A percentile compares a stretch with the other conserved stretches of the same genome.
Evolutionary conservation across 2,888 invertebrate genomes (phyloP).

Genomic region (Perithous albicinctus): DNA sequence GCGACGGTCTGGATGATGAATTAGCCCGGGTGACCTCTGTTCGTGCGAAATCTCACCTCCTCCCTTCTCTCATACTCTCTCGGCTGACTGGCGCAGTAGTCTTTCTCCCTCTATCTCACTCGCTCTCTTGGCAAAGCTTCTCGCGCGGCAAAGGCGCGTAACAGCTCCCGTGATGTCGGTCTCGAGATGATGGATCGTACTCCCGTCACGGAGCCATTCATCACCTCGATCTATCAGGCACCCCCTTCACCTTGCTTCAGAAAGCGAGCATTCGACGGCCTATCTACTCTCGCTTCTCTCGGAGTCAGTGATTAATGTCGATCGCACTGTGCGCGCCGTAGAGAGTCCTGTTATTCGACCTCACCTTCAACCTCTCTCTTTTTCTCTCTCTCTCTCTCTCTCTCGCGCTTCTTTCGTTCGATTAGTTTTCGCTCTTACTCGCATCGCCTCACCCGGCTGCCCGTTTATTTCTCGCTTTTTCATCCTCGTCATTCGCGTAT

Average conservation of each 20-base stretch:
- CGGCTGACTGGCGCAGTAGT: slow-evolving; percentile 73
- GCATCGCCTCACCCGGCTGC: slow-evolving; percentile 14
- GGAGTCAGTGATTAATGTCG: slow-evolving; percentile 84
- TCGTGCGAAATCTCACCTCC: slow-evolving; percentile 81
- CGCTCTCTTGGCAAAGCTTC: slow-evolving; percentile 44
- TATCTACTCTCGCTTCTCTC: slow-evolving; percentile 82
- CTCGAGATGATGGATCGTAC: slow-evolving; percentile 82
- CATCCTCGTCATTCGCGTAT: slow-evolving; percentile 22
- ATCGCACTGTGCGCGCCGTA: slow-evolving; percentile 73
- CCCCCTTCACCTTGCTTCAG: slow-evolving; percentile 82
- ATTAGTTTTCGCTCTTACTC: slow-evolving; percentile 21
- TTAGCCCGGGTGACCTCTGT: slow-evolving; percentile 82
- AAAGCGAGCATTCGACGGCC: slow-evolving; percentile 84
- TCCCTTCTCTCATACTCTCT: slow-evolving; percentile 69
- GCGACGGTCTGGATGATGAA: slow-evolving; percentile 80
- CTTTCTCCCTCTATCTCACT: slow-evolving; percentile 45
- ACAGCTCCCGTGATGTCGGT: slow-evolving; percentile 67
- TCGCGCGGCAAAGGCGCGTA: slow-evolving; percentile 58
- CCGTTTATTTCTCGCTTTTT: slow-evolving; percentile 55
- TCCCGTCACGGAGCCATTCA: slow-evolving; percentile 84
- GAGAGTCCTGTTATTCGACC: slow-evolving; percentile 80
- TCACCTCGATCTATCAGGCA: slow-evolving; percentile 84
- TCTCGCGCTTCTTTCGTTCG: slow-evolving; percentile 28
- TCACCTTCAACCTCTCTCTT: slow-evolving; percentile 75
- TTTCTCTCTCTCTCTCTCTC: no score